These are phyloP conservation scores for Trichopria drosophilae DNA, from an alignment of 2,888 invertebrate species.

Conservation along the genomic window DNA sequence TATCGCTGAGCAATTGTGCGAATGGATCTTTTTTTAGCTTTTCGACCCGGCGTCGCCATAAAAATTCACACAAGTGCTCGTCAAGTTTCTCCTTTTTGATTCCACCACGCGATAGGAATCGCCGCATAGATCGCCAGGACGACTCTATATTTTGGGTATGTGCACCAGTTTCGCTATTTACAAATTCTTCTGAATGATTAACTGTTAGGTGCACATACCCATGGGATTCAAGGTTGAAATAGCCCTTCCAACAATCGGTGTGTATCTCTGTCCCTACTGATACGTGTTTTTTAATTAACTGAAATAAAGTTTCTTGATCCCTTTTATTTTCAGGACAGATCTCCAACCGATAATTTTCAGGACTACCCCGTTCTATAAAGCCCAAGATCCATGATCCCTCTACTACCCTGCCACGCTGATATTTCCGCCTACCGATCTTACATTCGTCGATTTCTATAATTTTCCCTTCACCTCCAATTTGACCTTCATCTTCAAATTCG, in stretches of 20 bases:
- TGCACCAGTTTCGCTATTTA: slow-evolving; percentile 5
- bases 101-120: slow-evolving; percentile 8
- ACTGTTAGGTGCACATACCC: slow-evolving; percentile 5
- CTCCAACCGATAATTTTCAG: slow-evolving; percentile 15
- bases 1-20: not conserved
- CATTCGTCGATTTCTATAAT: slow-evolving; percentile 24
- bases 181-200: slow-evolving; percentile 9
- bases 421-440: too few relatives aligned
- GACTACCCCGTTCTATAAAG: slow-evolving; percentile 14
- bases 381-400: slow-evolving; percentile 15
- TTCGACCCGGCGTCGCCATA: too few relatives aligned
- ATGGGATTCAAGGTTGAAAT: slow-evolving; percentile 8
- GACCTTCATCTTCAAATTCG: slow-evolving; percentile 4
- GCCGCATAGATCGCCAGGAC: slow-evolving; percentile 9
- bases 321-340: slow-evolving; percentile 20
- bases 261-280: slow-evolving; percentile 10
- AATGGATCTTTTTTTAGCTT: too few relatives aligned
- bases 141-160: slow-evolving; percentile 7
- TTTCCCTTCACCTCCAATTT: slow-evolving; percentile 7
- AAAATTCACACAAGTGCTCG: not conserved
- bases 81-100: not conserved
- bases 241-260: slow-evolving; percentile 8
- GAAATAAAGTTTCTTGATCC: slow-evolving; percentile 8
- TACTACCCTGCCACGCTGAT: slow-evolving; percentile 15
- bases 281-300: slow-evolving; percentile 6